Evolutionary conservation across 2,797 vertebrate genomes (phyloP).

Genomic region (Lepus oiostolus): DNA sequence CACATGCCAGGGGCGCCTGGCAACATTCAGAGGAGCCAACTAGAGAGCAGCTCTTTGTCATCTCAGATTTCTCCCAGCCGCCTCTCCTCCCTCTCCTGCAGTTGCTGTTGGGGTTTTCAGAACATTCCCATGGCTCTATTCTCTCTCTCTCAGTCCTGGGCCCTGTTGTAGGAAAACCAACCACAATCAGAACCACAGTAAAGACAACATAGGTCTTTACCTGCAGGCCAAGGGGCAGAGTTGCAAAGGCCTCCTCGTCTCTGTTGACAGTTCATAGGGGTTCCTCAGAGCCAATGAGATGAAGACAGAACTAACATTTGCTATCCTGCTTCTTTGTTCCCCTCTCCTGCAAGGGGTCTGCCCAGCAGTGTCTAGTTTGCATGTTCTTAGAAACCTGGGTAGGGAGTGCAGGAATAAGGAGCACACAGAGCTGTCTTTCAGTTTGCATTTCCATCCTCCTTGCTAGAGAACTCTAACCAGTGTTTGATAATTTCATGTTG

Average conservation of each 20-base stretch:
- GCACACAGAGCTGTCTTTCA: not conserved
- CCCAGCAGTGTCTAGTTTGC: not conserved
- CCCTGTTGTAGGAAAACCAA: not conserved
- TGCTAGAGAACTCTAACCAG: not conserved
- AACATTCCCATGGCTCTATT: not conserved
- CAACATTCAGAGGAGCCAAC: not conserved
- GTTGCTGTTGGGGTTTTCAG: not conserved
- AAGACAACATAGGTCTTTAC: not conserved
- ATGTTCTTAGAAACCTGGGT: not conserved
- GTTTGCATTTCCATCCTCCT: not conserved
- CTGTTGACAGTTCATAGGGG: not conserved
- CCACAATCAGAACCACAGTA: not conserved
- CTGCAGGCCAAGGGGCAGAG: not conserved
- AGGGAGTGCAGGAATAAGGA: not conserved
- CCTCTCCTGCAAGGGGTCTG: not conserved
- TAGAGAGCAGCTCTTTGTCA: not conserved
- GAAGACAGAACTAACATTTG: not conserved
- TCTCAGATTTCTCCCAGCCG: not conserved
- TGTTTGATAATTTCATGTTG: not conserved
- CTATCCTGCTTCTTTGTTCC: not conserved
- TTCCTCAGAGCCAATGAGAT: not conserved
- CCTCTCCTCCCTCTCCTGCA: not conserved
- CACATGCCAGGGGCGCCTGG: not conserved
- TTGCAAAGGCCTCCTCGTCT: not conserved
- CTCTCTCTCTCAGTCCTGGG: not conserved